Conservation (phyloP, 1,140 invertebrate species). For the Acromyrmex charruanus region DNA sequence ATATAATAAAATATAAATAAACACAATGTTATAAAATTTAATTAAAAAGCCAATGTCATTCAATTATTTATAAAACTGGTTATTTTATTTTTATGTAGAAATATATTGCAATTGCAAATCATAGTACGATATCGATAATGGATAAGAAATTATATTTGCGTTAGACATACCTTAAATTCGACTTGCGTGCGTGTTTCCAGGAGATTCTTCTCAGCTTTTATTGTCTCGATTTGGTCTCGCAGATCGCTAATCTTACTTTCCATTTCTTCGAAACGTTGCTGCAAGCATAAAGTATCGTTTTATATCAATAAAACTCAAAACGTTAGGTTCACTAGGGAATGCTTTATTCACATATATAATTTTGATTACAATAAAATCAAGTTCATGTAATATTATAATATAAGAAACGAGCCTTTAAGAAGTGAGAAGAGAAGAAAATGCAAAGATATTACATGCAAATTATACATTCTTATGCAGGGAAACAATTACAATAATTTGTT, state of each 20-base stretch:
- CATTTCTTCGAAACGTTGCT: conserved; percentile 86
- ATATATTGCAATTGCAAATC: not conserved
- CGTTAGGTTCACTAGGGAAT: conserved; percentile 56
- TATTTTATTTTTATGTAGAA: not conserved
- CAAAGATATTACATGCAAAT: conserved; percentile 51
- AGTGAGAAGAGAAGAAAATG: conserved; percentile 2
- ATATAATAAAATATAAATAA: no score
- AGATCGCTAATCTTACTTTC: conserved; percentile 85
- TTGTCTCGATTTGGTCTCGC: conserved; percentile 81
- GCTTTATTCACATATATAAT: conserved; percentile 78
- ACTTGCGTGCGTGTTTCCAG: conserved; percentile 83
- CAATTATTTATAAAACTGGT: conserved; percentile 4
- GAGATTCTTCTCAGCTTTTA: conserved; percentile 82
- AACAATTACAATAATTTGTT: conserved; percentile 51
- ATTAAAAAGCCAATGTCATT: not conserved
- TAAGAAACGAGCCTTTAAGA: conserved; percentile 22
- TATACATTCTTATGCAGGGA: conserved; percentile 28
- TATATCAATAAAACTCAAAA: conserved; percentile 81
- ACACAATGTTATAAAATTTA: not conserved
- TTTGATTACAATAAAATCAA: conserved; percentile 67
- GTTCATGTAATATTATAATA: conserved; percentile 33
- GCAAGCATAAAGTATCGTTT: conserved; percentile 79
- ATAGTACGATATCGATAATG: not conserved
- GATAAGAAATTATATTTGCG: conserved; percentile 49
- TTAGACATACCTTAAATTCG: conserved; percentile 80